Evolutionary conservation across 2,888 invertebrate genomes (phyloP).

Genomic region (Parnassius smintheus): DNA sequence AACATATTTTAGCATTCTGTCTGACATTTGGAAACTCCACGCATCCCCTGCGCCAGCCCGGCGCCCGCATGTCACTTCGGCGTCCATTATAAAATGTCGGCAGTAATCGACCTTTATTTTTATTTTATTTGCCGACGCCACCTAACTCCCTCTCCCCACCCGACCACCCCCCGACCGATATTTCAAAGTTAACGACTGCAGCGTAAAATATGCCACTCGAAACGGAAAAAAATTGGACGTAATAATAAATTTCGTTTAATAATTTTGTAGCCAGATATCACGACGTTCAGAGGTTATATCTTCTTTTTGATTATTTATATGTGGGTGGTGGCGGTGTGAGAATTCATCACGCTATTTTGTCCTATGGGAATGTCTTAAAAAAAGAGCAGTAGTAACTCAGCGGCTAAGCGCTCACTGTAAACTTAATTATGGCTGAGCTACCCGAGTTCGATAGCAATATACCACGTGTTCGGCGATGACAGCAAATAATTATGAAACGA

Average conservation of each 20-base stretch:
- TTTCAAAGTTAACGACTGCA: slow-evolving; percentile 78
- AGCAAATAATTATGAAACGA: too few species aligned
- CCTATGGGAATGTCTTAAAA: too few species aligned
- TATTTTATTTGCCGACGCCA: slow-evolving; percentile 75
- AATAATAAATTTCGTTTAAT: slow-evolving; percentile 53
- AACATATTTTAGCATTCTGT: slow-evolving; percentile 7
- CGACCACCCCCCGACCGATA: slow-evolving; percentile 58
- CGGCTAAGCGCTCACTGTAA: too few species aligned
- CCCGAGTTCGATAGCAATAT: too few species aligned
- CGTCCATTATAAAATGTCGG: slow-evolving; percentile 80
- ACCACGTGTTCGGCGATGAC: too few species aligned
- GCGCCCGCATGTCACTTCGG: slow-evolving; percentile 78
- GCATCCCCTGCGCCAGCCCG: slow-evolving; percentile 49
- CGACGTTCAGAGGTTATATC: neutral
- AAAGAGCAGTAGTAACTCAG: too few species aligned
- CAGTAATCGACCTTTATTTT: slow-evolving; percentile 78
- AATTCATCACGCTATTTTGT: too few species aligned
- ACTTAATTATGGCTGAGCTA: too few species aligned
- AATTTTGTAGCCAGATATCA: slow-evolving; percentile 5
- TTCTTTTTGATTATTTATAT: too few species aligned
- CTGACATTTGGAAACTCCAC: slow-evolving; percentile 33
- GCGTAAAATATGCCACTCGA: slow-evolving; percentile 75
- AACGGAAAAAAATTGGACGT: slow-evolving; percentile 60
- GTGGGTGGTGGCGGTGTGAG: too few species aligned
- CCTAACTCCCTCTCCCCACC: slow-evolving; percentile 35